Percentiles rank a stretch among this genome's conserved stretches.
These are phyloP conservation scores for Microvelia longipes DNA, from an alignment of 1,140 invertebrate species.

Conservation along the genomic window DNA sequence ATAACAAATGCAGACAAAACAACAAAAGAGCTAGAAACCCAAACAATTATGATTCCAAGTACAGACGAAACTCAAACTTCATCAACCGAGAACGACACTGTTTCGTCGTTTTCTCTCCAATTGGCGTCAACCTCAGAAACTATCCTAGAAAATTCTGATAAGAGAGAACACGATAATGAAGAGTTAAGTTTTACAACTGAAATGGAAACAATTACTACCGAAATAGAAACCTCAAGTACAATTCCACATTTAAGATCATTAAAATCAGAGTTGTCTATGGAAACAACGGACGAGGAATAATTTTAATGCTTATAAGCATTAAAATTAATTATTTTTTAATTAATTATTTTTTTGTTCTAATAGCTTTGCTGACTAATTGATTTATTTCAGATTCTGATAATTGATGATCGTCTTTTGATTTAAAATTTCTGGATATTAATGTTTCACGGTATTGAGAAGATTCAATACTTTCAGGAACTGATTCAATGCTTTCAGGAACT, in stretches of 20 bases:
- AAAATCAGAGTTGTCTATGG: background rate
- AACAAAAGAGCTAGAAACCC: background rate
- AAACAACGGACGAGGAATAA: background rate
- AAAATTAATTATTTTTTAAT: background rate
- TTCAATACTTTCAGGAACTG: background rate
- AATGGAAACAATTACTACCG: background rate
- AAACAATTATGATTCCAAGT: background rate
- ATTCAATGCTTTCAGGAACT: background rate
- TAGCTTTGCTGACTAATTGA: background rate
- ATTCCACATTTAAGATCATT: background rate
- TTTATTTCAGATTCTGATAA: background rate
- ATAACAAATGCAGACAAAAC: background rate
- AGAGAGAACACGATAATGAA: background rate
- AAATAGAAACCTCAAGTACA: background rate
- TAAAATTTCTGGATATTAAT: background rate
- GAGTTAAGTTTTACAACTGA: background rate
- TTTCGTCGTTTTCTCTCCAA: background rate
- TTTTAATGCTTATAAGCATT: background rate
- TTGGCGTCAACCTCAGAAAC: background rate
- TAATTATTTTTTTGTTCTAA: background rate
- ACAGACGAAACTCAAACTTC: background rate
- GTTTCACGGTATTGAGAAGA: background rate
- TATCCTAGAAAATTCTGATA: background rate
- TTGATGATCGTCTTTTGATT: background rate
- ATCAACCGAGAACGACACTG: background rate